Evolutionary conservation across 2,888 invertebrate species (phyloP).

Genomic region (Lasioglossum villosulum): DNA sequence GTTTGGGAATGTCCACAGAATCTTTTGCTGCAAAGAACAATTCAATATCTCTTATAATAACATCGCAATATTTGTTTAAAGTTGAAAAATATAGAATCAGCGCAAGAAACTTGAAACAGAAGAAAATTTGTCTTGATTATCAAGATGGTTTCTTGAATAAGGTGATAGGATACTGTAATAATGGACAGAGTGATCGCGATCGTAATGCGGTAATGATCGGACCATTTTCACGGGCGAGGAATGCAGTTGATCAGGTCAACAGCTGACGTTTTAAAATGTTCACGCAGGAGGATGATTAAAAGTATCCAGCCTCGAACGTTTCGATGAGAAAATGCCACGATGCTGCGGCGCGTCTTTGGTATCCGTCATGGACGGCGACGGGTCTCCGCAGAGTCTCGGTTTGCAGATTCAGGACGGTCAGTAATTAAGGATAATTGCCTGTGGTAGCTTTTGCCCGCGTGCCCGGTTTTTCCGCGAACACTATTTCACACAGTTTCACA

Average conservation of each 20-base stretch:
- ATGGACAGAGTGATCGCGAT: background rate
- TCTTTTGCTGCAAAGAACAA: too few relatives aligned
- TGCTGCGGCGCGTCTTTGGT: constrained; percentile 80
- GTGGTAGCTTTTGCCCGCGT: constrained; percentile 49
- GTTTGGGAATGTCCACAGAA: too few relatives aligned
- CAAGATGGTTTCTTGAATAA: too few relatives aligned
- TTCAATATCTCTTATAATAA: too few relatives aligned
- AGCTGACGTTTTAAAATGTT: background rate
- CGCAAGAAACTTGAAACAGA: too few relatives aligned
- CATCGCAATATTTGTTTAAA: too few relatives aligned
- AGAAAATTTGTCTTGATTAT: too few relatives aligned
- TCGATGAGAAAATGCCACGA: constrained; percentile 79
- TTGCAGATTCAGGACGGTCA: constrained; percentile 80
- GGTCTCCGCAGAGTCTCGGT: constrained; percentile 75
- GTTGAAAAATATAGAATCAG: too few relatives aligned
- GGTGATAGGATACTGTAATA: background rate
- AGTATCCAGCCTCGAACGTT: constrained; percentile 41
- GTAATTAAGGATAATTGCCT: constrained; percentile 74
- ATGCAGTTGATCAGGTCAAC: background rate
- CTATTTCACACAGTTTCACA: background rate
- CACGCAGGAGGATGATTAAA: constrained; percentile 56
- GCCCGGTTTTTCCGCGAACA: constrained; percentile 24
- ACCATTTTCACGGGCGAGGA: background rate
- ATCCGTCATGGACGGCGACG: constrained; percentile 76
- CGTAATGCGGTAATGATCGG: background rate